These are phyloP conservation scores for Hydraecia micacea DNA, from an alignment of 2,888 invertebrate genomes.

Conservation along the genomic window DNA sequence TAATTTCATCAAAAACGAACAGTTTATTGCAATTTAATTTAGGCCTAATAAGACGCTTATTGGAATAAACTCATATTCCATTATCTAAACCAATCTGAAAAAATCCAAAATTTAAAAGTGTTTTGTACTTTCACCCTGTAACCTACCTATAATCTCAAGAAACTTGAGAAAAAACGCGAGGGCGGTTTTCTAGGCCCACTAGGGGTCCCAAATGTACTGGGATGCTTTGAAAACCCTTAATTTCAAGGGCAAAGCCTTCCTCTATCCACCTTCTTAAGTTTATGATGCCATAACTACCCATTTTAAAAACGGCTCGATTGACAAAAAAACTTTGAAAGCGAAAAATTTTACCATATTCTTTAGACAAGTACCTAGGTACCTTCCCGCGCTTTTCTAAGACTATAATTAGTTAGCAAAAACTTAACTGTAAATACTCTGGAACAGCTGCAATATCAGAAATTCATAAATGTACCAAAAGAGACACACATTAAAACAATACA, in stretches of 20 bases:
- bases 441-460: background rate
- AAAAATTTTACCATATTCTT: background rate
- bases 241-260: background rate
- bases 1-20: background rate
- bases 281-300: rapidly evolving
- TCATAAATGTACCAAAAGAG: no score
- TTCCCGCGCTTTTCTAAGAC: slow-evolving; percentile 26
- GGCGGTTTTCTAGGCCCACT: background rate
- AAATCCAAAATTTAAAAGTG: background rate
- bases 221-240: background rate
- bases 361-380: background rate
- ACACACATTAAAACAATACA: no score
- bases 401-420: background rate
- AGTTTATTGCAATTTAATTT: slow-evolving; percentile 54
- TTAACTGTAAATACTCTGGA: no score
- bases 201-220: slow-evolving; percentile 33
- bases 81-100: background rate
- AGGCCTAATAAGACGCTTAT: slow-evolving; percentile 76
- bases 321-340: background rate
- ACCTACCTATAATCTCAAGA: rapidly evolving
- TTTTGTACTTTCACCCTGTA: background rate
- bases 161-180: background rate
- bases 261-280: background rate
- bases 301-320: background rate
- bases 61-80: slow-evolving; percentile 48